These are phyloP conservation scores for Passer domesticus DNA, from an alignment of 2,113 vertebrate genomes.

Conservation along the genomic window DNA sequence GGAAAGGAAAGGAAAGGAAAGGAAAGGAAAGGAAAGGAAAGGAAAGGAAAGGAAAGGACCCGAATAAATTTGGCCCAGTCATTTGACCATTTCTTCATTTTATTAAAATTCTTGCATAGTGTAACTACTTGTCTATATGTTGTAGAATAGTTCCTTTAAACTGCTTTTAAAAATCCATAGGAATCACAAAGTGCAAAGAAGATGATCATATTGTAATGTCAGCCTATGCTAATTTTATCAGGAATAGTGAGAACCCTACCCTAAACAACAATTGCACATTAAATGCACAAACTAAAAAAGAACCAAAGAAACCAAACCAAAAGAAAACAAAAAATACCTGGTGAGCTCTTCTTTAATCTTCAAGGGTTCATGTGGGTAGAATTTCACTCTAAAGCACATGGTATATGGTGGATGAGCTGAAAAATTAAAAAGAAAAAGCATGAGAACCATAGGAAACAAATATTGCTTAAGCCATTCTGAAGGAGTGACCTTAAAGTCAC, in stretches of 20 bases:
- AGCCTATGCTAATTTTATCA: neutral
- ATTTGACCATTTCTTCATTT: neutral
- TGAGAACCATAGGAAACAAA: slow-evolving; percentile 64
- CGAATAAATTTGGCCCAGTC: neutral
- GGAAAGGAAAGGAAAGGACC: no score
- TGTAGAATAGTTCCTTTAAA: slow-evolving; percentile 15
- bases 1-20: no score
- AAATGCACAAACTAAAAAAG: slow-evolving; percentile 37
- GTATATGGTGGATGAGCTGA: slow-evolving; percentile 96
- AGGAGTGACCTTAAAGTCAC: neutral
- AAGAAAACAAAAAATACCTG: slow-evolving; percentile 77
- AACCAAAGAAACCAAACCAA: neutral
- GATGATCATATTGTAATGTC: neutral
- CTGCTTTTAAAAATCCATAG: neutral
- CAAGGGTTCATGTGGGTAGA: slow-evolving; percentile 96
- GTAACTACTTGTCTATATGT: neutral
- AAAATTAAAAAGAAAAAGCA: slow-evolving; percentile 73
- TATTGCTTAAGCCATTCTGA: neutral
- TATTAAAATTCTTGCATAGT: neutral
- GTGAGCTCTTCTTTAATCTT: slow-evolving; percentile 99
- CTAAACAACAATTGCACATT: neutral
- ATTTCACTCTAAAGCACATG: slow-evolving; percentile 99
- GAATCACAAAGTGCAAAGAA: neutral
- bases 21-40: no score
- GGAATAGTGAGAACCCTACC: neutral